Percentiles rank a stretch among this genome's conserved stretches.
phyloP scores from a whole-genome alignment of 2,113 vertebrate genomes.

The Zingel zingel region DNA sequence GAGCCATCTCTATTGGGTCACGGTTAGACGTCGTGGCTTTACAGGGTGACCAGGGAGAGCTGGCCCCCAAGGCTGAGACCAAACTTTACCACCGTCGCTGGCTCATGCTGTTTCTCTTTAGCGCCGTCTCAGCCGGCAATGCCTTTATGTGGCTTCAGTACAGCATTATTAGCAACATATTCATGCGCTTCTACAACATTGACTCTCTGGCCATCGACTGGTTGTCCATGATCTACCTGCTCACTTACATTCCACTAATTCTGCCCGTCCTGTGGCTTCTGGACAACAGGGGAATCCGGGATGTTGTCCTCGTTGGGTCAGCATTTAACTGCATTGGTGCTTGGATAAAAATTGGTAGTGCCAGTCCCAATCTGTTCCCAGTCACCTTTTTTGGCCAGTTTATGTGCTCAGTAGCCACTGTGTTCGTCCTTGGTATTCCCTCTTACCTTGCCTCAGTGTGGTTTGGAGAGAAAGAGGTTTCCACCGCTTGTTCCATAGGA shows the following conservation, averaged over 20 bases:
- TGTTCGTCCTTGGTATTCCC: constrained; percentile 91
- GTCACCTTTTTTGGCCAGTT: constrained; percentile 88
- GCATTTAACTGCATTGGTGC: constrained; percentile 90
- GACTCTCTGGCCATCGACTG: constrained; percentile 89
- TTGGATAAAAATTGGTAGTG: constrained; percentile 91
- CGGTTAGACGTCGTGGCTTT: constrained; percentile 15
- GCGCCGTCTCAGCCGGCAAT: constrained; percentile 90
- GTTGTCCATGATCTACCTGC: constrained; percentile 91
- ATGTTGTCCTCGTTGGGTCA: constrained; percentile 86
- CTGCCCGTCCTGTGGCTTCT: constrained; percentile 88
- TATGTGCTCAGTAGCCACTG: constrained; percentile 87
- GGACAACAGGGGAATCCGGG: constrained; percentile 85
- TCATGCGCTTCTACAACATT: constrained; percentile 87
- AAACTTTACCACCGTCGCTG: constrained; percentile 87
- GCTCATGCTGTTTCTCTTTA: constrained; percentile 89
- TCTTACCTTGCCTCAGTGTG: constrained; percentile 90
- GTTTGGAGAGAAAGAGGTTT: constrained; percentile 89
- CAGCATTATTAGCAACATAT: constrained; percentile 88
- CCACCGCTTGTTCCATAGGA: constrained; percentile 90
- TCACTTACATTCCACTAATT: constrained; percentile 89
- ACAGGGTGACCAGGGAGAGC: constrained; percentile 16
- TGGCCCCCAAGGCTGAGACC: constrained; percentile 47
- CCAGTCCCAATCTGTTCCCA: constrained; percentile 83
- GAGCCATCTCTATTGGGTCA: constrained; percentile 39
- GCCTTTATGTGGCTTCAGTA: constrained; percentile 94